Evolutionary conservation across 1,140 invertebrate genomes (phyloP), one percentile per base, ranked within the genome.

Genomic region (Laupala kohalensis): DNA sequence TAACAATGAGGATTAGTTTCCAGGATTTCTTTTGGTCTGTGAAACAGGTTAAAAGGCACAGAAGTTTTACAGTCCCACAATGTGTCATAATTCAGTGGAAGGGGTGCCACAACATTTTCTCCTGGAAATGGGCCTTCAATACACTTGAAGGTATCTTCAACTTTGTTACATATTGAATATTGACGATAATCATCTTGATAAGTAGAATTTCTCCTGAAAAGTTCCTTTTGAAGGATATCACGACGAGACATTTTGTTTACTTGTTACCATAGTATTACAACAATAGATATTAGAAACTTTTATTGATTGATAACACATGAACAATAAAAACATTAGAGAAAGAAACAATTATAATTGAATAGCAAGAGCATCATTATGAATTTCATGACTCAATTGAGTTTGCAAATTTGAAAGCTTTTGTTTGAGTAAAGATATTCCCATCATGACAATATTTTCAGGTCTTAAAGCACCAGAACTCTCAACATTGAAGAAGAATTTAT

Each of bases 401-500:
- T 98, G 95, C 64, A 99, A 83, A 84, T 98, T 96, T 25, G 92
- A 92, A 4, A 99, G 83, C 84, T 99, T 99, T 78, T 97, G 96
- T 82, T 98, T 99, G 13, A 99, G 83, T 27, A 92, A 89, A 28
- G 90, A 89, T 23, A 99, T 90, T 6, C 95, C 96, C 88, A 95
- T 96, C 75, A 95, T 86, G 0, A 99, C 94, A 78, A 99, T 98
- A 79, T 96, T 98, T 81, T 99, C 96, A 27, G 97, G 97, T 79
- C 92, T 93, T 4, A 99, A 82, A 5, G 96, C 89, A 26, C 97
- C 97, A 73, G 92, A 90, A 12, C 95, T 94, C 83, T 99, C 97
- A 0, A 99, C 94, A 83, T 97, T 98, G 78, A 91, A 96, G 79
- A 88, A 99, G 80, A 97, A 99, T 84, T 98, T 98, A 79, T 97